These are phyloP conservation scores for Actinia equina DNA, from an alignment of 64 coral and sea anemone genomes.

Conservation along the genomic window DNA sequence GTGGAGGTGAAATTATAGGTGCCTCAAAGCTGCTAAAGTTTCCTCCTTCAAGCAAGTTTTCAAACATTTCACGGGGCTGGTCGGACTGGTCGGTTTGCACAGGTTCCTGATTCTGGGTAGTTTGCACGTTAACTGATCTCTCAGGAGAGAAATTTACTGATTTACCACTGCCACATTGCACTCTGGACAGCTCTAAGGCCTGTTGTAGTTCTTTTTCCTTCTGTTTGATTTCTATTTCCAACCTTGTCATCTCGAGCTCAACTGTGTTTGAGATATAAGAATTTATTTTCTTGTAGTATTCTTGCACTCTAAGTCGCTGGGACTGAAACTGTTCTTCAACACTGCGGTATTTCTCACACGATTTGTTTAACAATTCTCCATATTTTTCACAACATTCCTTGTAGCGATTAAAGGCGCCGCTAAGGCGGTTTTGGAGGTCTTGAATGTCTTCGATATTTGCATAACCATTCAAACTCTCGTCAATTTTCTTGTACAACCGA, in stretches of 20 bases:
- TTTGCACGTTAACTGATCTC: conserved; percentile 10
- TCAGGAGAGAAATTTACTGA: not conserved
- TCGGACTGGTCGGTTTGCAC: not conserved
- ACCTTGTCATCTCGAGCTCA: not conserved
- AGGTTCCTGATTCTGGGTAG: not conserved
- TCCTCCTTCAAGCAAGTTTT: not conserved
- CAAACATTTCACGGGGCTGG: not conserved
- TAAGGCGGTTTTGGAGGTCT: not conserved
- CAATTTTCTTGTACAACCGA: not conserved
- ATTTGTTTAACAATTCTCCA: not conserved
- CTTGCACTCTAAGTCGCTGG: not conserved
- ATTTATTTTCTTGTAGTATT: conserved; percentile 10
- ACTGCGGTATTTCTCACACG: not conserved
- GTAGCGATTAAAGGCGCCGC: not conserved
- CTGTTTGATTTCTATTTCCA: conserved; percentile 1
- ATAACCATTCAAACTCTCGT: not conserved
- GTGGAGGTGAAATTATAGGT: not conserved
- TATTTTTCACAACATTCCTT: not conserved
- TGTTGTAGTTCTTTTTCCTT: not conserved
- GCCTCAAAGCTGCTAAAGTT: not conserved
- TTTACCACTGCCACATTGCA: not conserved
- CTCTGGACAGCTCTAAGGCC: not conserved
- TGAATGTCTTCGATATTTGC: not conserved
- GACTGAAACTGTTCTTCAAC: not conserved
- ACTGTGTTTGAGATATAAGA: conserved; percentile 2